Evolutionary conservation across 2,113 vertebrate species (phyloP).

Genomic region (Ceuthmochares aereus): DNA sequence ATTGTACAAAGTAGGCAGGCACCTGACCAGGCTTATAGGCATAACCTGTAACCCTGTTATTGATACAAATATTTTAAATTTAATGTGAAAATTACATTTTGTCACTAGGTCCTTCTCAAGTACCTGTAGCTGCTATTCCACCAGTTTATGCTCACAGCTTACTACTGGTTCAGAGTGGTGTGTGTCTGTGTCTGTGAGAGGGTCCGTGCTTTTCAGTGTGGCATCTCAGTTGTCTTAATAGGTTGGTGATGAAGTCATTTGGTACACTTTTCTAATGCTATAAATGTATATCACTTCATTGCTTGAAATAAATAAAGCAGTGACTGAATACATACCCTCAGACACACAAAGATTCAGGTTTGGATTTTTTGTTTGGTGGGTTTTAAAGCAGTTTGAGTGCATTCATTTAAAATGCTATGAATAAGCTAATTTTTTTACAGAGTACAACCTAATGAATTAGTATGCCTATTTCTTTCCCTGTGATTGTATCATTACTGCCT

Average conservation of each 20-base stretch:
- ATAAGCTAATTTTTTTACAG: background rate
- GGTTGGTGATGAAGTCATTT: background rate
- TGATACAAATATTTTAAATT: background rate
- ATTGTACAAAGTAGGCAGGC: background rate
- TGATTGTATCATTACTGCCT: conserved; percentile 1
- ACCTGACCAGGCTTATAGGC: background rate
- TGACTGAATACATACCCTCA: background rate
- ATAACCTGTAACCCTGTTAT: background rate
- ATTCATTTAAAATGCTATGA: background rate
- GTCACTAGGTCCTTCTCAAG: background rate
- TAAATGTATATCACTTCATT: background rate
- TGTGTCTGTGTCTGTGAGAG: background rate
- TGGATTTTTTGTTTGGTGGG: background rate
- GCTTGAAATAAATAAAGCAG: background rate
- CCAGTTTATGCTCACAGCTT: background rate
- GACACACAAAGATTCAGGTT: background rate
- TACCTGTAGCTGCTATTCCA: background rate
- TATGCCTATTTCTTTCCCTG: background rate
- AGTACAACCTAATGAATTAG: background rate
- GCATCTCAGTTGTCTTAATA: background rate
- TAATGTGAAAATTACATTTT: background rate
- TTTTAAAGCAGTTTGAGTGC: background rate
- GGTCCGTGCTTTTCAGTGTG: background rate
- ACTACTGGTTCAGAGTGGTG: background rate
- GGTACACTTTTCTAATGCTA: background rate